These are phyloP conservation scores for Pollachius pollachius DNA, from an alignment of 2,113 vertebrate genomes.

Conservation along the genomic window DNA sequence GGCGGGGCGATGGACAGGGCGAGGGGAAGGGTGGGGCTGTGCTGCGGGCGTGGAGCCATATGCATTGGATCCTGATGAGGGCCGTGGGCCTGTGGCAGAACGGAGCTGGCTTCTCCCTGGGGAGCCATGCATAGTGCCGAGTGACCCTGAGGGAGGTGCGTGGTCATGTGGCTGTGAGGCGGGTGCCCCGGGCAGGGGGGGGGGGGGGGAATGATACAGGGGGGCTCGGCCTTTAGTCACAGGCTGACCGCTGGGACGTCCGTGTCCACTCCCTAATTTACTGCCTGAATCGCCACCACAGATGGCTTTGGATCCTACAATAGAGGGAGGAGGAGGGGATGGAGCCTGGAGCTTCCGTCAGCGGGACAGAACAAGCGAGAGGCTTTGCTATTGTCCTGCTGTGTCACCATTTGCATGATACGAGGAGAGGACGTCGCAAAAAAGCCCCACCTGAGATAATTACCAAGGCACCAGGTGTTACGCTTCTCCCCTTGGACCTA, in stretches of 20 bases:
- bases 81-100: conserved; percentile 49
- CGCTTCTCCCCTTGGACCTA: neutral
- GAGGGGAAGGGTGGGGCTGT: conserved; percentile 34
- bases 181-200: conserved; percentile 35
- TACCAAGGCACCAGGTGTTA: neutral
- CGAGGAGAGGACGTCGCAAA: neutral
- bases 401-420: conserved; percentile 2
- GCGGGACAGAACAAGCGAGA: neutral
- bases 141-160: conserved; percentile 39
- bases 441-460: neutral
- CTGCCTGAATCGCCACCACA: conserved; percentile 60
- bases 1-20: conserved; percentile 27
- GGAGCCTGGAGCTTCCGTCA: conserved; percentile 16
- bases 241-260: conserved; percentile 32
- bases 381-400: conserved; percentile 16
- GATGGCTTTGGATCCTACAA: conserved; percentile 56
- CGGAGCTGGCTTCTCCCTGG: too few relatives aligned
- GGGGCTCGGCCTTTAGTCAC: conserved; percentile 48
- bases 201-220: conserved; percentile 42
- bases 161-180: conserved; percentile 15
- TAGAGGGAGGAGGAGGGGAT: conserved; percentile 27
- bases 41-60: conserved; percentile 24
- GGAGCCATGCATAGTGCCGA: too few relatives aligned
- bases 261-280: conserved; percentile 57
- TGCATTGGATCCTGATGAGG: neutral